Evolutionary conservation across 1,140 invertebrate species (phyloP).

Genomic region (Melipona quadrifasciata): DNA sequence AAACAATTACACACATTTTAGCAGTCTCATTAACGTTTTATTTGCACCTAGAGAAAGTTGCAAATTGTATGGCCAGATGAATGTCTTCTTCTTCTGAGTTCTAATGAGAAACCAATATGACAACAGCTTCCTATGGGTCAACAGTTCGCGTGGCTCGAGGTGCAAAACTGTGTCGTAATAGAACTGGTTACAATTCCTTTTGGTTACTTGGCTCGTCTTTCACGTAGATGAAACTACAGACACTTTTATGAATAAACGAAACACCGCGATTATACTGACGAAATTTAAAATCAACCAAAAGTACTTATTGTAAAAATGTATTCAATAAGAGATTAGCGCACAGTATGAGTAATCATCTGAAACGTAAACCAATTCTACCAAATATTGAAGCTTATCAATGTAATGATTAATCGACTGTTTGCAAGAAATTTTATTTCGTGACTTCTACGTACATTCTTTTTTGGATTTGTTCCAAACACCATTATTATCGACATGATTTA

Average conservation of each 20-base stretch:
- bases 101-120: constrained; percentile 4
- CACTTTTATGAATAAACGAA: neutral
- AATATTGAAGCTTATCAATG: too few relatives aligned
- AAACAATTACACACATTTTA: constrained; percentile 42
- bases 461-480: too few relatives aligned
- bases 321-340: too few relatives aligned
- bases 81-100: neutral
- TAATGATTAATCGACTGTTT: too few relatives aligned
- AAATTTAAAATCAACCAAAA: too few relatives aligned
- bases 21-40: constrained; percentile 16
- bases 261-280: too few relatives aligned
- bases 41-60: constrained; percentile 64
- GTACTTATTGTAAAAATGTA: too few relatives aligned
- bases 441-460: too few relatives aligned
- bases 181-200: neutral
- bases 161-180: constrained; percentile 55
- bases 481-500: too few relatives aligned
- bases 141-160: constrained; percentile 21
- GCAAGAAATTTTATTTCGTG: too few relatives aligned
- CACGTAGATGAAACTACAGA: neutral
- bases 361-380: too few relatives aligned
- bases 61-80: constrained; percentile 3
- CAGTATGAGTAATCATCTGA: too few relatives aligned
- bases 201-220: neutral
- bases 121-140: constrained; percentile 3